Percentiles rank a stretch among this genome's conserved stretches.
Conservation (phyloP, 2,113 vertebrate genomes). For the Apteryx mantelli region DNA sequence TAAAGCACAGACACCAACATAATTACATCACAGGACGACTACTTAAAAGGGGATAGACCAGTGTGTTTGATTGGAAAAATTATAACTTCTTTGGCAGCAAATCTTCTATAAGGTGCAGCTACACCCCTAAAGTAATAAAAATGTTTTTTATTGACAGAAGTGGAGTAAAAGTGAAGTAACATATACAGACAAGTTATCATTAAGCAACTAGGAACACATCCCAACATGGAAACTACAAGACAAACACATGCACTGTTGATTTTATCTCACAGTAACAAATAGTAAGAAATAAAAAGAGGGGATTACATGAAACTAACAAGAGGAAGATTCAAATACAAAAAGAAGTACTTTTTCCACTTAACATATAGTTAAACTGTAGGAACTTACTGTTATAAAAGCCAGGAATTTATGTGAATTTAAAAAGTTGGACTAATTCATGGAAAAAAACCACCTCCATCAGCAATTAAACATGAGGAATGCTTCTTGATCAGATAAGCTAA, state of each 20-base stretch:
- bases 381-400: not conserved
- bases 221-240: not conserved
- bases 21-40: not conserved
- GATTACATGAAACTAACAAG: not conserved
- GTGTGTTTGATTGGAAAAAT: not conserved
- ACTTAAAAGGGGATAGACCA: not conserved
- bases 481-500: not conserved
- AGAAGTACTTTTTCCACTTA: not conserved
- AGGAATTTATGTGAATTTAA: not conserved
- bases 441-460: not conserved
- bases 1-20: not conserved
- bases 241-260: fast-evolving
- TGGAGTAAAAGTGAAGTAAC: not conserved
- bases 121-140: not conserved
- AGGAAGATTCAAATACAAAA: not conserved
- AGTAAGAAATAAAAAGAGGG: not conserved
- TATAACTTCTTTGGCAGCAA: not conserved
- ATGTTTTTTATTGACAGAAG: not conserved
- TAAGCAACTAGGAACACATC: not conserved
- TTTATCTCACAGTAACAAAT: not conserved
- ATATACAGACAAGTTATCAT: not conserved
- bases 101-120: not conserved
- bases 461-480: not conserved
- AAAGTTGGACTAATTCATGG: not conserved
- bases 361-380: not conserved